A percentile compares a stretch with the other conserved stretches of the same genome.
Conservation (phyloP, 2,888 invertebrate genomes). For the Frankliniella intonsa region DNA sequence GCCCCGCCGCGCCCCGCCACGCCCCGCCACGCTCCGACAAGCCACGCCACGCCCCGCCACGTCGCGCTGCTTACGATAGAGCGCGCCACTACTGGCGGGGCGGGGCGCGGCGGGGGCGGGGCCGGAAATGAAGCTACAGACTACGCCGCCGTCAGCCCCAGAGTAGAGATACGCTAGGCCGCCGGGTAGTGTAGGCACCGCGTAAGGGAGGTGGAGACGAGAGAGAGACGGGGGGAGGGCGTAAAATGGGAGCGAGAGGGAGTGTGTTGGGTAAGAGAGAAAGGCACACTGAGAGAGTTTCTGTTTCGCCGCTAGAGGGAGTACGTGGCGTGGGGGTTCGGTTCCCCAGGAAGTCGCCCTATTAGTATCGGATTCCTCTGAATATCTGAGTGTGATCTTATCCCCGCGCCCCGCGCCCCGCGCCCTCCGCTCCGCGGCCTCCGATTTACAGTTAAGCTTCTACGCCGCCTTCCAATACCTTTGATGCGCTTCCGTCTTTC, state of each 20-base stretch:
- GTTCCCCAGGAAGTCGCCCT: background rate
- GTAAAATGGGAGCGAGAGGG: background rate
- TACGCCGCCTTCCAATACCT: background rate
- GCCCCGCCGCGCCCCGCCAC: too few relatives aligned
- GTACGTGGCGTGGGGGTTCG: too few relatives aligned
- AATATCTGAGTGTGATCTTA: background rate
- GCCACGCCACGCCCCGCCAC: background rate
- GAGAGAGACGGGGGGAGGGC: background rate
- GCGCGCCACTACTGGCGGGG: background rate
- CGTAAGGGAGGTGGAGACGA: background rate
- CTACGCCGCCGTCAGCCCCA: background rate
- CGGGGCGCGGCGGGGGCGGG: background rate
- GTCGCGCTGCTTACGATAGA: background rate
- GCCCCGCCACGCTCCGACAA: background rate
- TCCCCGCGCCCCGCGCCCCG: background rate
- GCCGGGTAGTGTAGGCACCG: background rate
- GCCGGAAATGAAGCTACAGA: constrained; percentile 24
- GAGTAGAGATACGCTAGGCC: background rate
- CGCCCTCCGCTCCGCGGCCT: background rate
- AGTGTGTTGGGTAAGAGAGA: background rate
- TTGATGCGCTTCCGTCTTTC: background rate
- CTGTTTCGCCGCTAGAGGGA: background rate
- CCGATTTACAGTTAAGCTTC: constrained; percentile 1
- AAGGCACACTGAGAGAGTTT: background rate
- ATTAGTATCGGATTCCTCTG: constrained; percentile 13